These are phyloP conservation scores for Chunga burmeisteri DNA, from an alignment of 2,113 vertebrate genomes.

Conservation along the genomic window DNA sequence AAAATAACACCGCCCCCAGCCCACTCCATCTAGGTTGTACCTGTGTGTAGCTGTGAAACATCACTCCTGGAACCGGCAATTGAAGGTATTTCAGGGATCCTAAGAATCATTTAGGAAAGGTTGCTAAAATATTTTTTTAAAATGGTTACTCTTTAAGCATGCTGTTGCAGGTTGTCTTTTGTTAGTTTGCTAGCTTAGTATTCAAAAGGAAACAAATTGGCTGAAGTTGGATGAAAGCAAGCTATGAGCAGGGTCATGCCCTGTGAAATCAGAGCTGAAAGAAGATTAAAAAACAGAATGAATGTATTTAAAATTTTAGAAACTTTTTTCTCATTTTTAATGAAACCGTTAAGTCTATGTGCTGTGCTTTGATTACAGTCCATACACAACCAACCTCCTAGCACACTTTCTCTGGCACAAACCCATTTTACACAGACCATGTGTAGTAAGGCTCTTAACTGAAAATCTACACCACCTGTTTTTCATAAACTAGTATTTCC, in stretches of 20 bases:
- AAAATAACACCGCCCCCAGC: accelerated
- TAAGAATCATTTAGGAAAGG: background rate
- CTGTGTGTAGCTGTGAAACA: background rate
- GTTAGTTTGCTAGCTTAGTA: background rate
- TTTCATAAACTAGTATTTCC: background rate
- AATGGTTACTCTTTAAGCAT: background rate
- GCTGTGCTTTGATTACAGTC: background rate
- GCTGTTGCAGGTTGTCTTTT: background rate
- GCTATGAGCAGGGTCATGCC: background rate
- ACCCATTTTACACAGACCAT: accelerated
- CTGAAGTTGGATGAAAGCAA: background rate
- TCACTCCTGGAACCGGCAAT: background rate
- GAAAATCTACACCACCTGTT: background rate
- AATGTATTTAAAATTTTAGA: background rate
- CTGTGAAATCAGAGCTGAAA: background rate
- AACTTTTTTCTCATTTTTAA: background rate
- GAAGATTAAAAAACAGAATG: background rate
- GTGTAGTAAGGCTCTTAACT: background rate
- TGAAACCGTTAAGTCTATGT: accelerated
- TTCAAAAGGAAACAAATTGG: background rate
- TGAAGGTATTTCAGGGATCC: accelerated
- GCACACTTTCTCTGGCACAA: background rate
- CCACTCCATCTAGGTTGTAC: background rate
- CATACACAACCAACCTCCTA: background rate
- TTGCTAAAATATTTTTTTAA: background rate